phyloP scores from a whole-genome alignment of 1,140 invertebrate species.

The Catajapyx aquilonaris region DNA sequence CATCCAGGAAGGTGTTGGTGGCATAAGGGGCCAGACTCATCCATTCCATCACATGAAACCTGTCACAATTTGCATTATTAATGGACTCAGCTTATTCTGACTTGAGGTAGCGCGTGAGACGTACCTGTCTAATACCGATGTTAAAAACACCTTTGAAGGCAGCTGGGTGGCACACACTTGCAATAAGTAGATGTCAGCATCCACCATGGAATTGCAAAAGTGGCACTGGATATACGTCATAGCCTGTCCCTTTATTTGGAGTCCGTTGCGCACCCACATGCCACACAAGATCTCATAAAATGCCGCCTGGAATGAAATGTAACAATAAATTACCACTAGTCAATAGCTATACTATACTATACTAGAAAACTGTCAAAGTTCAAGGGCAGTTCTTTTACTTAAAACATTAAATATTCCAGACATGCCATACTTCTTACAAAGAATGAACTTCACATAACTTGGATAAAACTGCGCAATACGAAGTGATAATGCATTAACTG shows the following conservation, averaged over 20 bases:
- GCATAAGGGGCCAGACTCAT: conserved; percentile 50
- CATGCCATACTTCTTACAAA: conserved; percentile 1
- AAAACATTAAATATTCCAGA: conserved; percentile 7
- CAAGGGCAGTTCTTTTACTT: conserved; percentile 1
- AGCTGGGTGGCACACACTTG: conserved; percentile 81
- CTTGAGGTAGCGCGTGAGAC: too few relatives aligned
- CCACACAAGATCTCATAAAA: conserved; percentile 87
- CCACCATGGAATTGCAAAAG: conserved; percentile 95
- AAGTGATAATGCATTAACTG: too few relatives aligned
- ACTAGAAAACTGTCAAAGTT: conserved; percentile 1
- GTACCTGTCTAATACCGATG: conserved; percentile 71
- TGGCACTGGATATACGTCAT: conserved; percentile 98
- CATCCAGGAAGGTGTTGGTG: conserved; percentile 34
- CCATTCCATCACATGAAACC: conserved; percentile 66
- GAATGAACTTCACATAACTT: too few relatives aligned
- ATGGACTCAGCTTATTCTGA: too few relatives aligned
- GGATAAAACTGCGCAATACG: too few relatives aligned
- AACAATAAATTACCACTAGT: neutral
- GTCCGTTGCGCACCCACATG: conserved; percentile 87
- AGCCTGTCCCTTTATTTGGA: conserved; percentile 93
- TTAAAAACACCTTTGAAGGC: conserved; percentile 62
- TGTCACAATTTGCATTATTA: too few relatives aligned
- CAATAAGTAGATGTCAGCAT: conserved; percentile 83
- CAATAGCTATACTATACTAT: neutral
- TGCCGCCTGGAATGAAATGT: conserved; percentile 44